Base-by-base conservation (phyloP, 2,797 vertebrate species). In the Phataginus tricuspis region DNA sequence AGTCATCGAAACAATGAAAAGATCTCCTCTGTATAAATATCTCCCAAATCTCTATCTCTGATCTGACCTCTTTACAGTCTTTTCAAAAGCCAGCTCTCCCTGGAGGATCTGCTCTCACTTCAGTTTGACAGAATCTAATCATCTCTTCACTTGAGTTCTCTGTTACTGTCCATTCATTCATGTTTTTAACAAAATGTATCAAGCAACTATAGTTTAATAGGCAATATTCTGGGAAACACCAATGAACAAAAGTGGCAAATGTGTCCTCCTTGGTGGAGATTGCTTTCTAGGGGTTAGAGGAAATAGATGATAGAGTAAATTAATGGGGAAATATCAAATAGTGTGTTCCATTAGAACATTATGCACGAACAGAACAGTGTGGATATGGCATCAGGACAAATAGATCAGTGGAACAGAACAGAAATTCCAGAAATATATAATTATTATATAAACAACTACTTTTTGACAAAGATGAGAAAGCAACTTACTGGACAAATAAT, bases 391-490 rank as follows among this genome's bases (percentile, higher is more conserved):
- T 82, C 31, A 86, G 51, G 11, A 78, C 25, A 75, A 75, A 39
- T 11, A 84, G 29, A 57, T 85, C 29, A 39, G 8, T 53, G 14
- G 13, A 34, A 77, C 16, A 92, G n/a, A 93, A 82, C 23, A 85
- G 42, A 82, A 93, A 74, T 8, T 34, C 31, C 1, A 45, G 12
- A 86, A 71, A 61, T 68, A n/a, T 7, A 95, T 45, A 16, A 61
- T 49, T 7, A 63, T 5, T 61, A 23, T 2, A 63, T 14, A 71
- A 14, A 11, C 18, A 57, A 94, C 18, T 83, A n/a, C 42, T 80
- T 95, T 85, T 79, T 90, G 18, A 90, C 39, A 86, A 93, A 93
- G 27, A 89, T 37, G 15, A 94, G 34, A 94, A 75, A 64, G 15
- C 10, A 94, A 45, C 39, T 86, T 63, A 57, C 2, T 78, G 14